Evolutionary conservation across 1,140 invertebrate genomes (phyloP), one percentile per base, ranked within the genome.

Genomic region (Tetramorium simillimum): DNA sequence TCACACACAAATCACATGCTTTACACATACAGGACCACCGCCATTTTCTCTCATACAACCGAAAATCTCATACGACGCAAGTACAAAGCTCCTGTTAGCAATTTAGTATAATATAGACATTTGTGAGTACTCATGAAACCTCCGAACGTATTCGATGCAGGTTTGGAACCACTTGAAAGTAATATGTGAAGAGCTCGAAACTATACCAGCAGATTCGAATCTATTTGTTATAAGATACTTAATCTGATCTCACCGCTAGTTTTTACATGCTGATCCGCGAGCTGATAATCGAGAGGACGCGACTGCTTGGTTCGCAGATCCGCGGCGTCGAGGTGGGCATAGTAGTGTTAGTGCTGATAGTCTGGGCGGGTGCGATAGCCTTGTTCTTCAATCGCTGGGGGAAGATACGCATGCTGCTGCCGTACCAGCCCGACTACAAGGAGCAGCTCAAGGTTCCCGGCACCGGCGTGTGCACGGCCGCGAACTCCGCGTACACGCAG

Each of bases 361-460:
- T 98, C 12, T 99, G 98, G 98, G 97, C 97, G 4, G 98, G 97
- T 0, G 98, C 98, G 12, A 98, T 99, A 91, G 97, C 97, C 0
- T 95, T 99, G 4, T 99, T 98, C 96, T 98, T 98, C 95, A 98
- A 98, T 93, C 96, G 97, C 51, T 98, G 98, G 98, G 98, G 98
- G 18, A 99, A 99, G 95, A 99, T 99, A 63, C 96, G 98, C 56
- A 99, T 99, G 98, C 95, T 99, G 82, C 95, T 98, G 88, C 98
- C 98, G 1, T 99, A 99, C 94, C 98, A 99, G 92, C 98, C 98
- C 7, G 98, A 98, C 90, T 98, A 98, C 94, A 98, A 98, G 92
- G 97, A 98, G 92, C 97, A 97, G 93, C 94, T 97, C 3, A 98
- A 98, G 95, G 97, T 98, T 49, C 97, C 97, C 2, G 97, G 97